Percentiles rank a stretch among this genome's conserved stretches.
These are phyloP conservation scores for Pherbina coryleti DNA, from an alignment of 2,888 invertebrate genomes.

Conservation along the genomic window DNA sequence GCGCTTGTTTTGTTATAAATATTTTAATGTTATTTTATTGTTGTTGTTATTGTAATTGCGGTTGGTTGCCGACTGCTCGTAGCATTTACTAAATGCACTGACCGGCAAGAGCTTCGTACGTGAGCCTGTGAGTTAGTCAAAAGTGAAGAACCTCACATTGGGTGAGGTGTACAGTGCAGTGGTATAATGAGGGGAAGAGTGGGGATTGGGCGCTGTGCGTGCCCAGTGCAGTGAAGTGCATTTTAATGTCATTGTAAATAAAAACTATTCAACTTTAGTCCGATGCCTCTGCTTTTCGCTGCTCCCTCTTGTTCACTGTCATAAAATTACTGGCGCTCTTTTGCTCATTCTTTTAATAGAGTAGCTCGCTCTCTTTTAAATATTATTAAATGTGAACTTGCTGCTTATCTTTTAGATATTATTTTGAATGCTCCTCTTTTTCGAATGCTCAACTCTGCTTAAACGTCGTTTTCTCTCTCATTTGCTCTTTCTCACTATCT, in stretches of 20 bases:
- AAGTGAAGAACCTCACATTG: not conserved
- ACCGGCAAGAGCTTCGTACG: constrained; percentile 12
- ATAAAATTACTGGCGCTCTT: not conserved
- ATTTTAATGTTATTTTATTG: constrained; percentile 20
- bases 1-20: constrained; percentile 1
- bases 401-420: constrained; percentile 29
- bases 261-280: constrained; percentile 39
- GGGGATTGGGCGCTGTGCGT: constrained; percentile 10
- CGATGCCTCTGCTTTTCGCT: not conserved
- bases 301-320: not conserved
- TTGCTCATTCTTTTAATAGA: not conserved
- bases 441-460: too few relatives aligned
- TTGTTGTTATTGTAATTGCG: constrained; percentile 6
- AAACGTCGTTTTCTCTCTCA: not conserved
- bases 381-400: not conserved
- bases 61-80: not conserved
- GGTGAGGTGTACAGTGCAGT: not conserved
- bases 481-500: not conserved
- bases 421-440: constrained; percentile 4
- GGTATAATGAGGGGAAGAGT: not conserved
- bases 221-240: constrained; percentile 49
- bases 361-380: not conserved
- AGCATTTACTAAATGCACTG: constrained; percentile 1
- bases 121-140: not conserved
- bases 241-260: constrained; percentile 55